phyloP scores from a whole-genome alignment of 2,797 vertebrate genomes.

The Chromis chromis region DNA sequence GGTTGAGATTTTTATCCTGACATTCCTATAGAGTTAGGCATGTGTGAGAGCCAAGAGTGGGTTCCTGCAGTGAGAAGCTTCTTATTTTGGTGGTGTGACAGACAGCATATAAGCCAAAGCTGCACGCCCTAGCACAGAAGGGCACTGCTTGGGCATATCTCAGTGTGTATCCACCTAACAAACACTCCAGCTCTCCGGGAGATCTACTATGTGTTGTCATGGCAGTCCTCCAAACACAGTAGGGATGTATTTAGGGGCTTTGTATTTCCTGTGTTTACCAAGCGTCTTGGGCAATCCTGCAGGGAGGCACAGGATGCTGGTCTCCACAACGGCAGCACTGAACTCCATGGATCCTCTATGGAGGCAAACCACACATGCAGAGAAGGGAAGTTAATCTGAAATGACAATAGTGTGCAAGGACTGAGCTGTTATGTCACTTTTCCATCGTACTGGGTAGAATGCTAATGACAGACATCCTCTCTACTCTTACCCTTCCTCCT shows the following conservation, averaged over 20 bases:
- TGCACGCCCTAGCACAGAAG: slow-evolving; percentile 49
- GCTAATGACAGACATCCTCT: slow-evolving; percentile 42
- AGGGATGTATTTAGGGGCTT: slow-evolving; percentile 74
- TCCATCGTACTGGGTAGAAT: slow-evolving; percentile 38
- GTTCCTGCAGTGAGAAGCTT: slow-evolving; percentile 53
- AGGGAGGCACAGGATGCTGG: slow-evolving; percentile 66
- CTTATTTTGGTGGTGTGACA: slow-evolving; percentile 54
- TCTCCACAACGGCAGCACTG: slow-evolving; percentile 59
- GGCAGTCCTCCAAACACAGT: slow-evolving; percentile 73
- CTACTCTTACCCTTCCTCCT: slow-evolving; percentile 15
- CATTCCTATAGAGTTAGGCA: slow-evolving; percentile 70
- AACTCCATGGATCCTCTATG: slow-evolving; percentile 44
- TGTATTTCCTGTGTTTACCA: slow-evolving; percentile 79
- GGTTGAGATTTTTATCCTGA: slow-evolving; percentile 64
- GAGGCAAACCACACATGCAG: slow-evolving; percentile 48
- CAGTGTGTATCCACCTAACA: slow-evolving; percentile 74
- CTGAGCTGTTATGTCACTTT: slow-evolving; percentile 65
- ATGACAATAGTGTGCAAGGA: slow-evolving; percentile 59
- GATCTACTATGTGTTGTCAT: slow-evolving; percentile 73
- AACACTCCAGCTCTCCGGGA: slow-evolving; percentile 59
- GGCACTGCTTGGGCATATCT: slow-evolving; percentile 77
- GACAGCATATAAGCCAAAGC: slow-evolving; percentile 60
- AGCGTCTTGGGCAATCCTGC: slow-evolving; percentile 64
- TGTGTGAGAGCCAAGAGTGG: slow-evolving; percentile 44
- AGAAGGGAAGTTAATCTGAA: slow-evolving; percentile 61